Conservation (phyloP, 2,888 invertebrate species). For the Sphaerophoria rueppellii region DNA sequence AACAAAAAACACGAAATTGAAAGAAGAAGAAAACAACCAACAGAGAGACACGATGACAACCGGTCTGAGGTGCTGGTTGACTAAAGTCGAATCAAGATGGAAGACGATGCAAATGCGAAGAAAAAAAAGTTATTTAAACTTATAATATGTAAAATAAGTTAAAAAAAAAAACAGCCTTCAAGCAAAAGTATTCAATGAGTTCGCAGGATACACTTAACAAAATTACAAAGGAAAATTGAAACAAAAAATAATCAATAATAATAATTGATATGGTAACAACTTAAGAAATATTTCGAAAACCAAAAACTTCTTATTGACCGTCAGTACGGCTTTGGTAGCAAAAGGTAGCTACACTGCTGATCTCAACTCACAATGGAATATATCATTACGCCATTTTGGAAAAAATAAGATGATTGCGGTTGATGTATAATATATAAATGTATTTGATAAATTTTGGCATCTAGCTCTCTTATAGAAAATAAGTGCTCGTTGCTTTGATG, state of each 20-base stretch:
- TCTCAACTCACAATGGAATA: no score
- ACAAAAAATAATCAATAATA: not conserved
- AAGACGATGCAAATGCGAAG: constrained; percentile 41
- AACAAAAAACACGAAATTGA: not conserved
- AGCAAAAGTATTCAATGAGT: constrained; percentile 26
- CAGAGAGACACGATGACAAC: constrained; percentile 43
- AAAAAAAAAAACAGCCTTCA: constrained; percentile 63
- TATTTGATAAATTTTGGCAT: no score
- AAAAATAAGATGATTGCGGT: no score
- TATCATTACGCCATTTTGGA: no score
- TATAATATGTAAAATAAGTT: constrained; percentile 58
- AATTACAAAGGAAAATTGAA: not conserved
- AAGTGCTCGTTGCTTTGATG: no score
- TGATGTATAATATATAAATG: no score
- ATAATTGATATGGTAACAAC: not conserved
- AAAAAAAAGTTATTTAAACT: constrained; percentile 16
- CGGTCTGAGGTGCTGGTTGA: constrained; percentile 66
- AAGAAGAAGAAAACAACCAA: constrained; percentile 23
- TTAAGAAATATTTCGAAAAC: no score
- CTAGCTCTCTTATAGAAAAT: no score
- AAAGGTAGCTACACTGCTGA: no score
- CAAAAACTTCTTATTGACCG: no score
- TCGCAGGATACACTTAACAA: constrained; percentile 5
- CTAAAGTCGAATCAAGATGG: constrained; percentile 63
- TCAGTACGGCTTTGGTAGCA: no score